phyloP scores from a whole-genome alignment of 2,797 vertebrate species.

The Trachops cirrhosus region DNA sequence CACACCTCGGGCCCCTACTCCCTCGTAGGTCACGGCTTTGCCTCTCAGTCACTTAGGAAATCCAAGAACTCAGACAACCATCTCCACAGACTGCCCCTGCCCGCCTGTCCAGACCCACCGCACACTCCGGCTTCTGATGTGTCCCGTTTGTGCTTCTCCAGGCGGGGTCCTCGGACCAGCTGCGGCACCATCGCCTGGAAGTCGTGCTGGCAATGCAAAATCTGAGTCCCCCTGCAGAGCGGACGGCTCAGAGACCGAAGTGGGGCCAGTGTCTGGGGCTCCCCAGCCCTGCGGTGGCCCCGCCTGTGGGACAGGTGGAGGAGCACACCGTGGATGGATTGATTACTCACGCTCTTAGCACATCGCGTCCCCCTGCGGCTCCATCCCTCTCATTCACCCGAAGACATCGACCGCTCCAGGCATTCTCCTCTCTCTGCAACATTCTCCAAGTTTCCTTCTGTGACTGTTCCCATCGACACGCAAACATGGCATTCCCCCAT shows the following conservation, averaged over 20 bases:
- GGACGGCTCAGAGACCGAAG: not conserved
- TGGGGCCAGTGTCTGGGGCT: not conserved
- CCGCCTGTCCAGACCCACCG: not conserved
- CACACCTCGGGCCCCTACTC: not conserved
- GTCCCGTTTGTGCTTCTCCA: not conserved
- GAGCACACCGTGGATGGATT: accelerated
- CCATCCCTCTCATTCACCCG: too few relatives aligned
- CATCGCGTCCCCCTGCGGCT: not conserved
- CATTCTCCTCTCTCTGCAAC: not conserved
- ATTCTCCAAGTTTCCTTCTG: not conserved
- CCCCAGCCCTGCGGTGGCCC: not conserved
- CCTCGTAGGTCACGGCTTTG: not conserved
- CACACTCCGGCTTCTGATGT: not conserved
- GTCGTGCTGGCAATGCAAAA: not conserved
- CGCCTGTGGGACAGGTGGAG: accelerated
- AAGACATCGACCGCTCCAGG: not conserved
- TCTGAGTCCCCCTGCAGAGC: not conserved
- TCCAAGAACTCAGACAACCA: not conserved
- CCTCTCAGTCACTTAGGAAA: not conserved
- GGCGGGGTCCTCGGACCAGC: not conserved
- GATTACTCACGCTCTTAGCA: not conserved
- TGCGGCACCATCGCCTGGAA: not conserved
- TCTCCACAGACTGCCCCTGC: not conserved
- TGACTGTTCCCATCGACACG: not conserved
- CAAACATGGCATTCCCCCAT: not conserved